A percentile compares a stretch with the other conserved stretches of the same genome.
These are phyloP conservation scores for Plusia festucae DNA, from an alignment of 2,888 invertebrate species.

Conservation along the genomic window DNA sequence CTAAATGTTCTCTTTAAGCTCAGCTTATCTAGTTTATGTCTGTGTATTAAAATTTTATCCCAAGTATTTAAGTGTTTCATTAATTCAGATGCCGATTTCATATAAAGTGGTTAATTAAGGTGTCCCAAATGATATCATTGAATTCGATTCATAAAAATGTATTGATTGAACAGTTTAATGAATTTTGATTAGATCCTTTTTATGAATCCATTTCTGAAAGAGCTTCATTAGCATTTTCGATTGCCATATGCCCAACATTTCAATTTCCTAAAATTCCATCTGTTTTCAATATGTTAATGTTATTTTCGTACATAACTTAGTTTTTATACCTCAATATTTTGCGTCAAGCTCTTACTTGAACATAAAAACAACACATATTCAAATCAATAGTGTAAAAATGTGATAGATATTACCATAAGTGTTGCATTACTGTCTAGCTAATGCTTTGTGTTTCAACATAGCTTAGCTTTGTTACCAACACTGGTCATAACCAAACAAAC, in stretches of 20 bases:
- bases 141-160: constrained; percentile 35
- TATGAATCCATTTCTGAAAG: background rate
- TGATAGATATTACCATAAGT: constrained; percentile 72
- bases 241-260: background rate
- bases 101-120: constrained; percentile 64
- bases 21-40: constrained; percentile 77
- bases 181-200: constrained; percentile 38
- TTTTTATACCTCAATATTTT: background rate
- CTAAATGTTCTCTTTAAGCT: constrained; percentile 70
- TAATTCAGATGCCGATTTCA: constrained; percentile 56
- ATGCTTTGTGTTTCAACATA: constrained; percentile 77
- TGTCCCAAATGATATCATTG: constrained; percentile 53
- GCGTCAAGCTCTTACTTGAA: constrained; percentile 12
- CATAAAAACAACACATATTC: constrained; percentile 18
- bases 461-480: constrained; percentile 76
- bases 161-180: constrained; percentile 30
- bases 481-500: constrained; percentile 67
- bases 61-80: constrained; percentile 65
- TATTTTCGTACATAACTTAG: background rate
- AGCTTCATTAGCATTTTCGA: background rate
- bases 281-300: background rate
- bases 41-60: constrained; percentile 70
- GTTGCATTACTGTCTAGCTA: constrained; percentile 72
- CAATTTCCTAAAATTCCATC: background rate
- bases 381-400: constrained; percentile 53